Base-by-base conservation (phyloP, 2,113 vertebrate species). In the Acrocephalus arundinaceus region DNA sequence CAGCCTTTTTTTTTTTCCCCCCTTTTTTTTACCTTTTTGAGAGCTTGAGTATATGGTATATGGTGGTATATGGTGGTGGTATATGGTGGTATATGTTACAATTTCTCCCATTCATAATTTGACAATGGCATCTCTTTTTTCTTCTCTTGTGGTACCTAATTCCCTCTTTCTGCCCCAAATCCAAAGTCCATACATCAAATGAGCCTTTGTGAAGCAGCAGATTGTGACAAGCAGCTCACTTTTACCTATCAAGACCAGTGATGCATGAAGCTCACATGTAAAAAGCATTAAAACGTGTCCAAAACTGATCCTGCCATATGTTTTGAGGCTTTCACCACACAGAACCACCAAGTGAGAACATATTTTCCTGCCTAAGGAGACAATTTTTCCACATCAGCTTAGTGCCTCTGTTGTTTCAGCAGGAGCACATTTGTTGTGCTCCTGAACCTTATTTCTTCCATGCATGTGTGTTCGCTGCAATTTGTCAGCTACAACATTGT, bases 281-380 rank as follows among this genome's bases (percentile, higher is more conserved):
- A 89, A 87, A 87, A 83, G 41, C 77, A 68, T 61, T 94, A 93
- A 95, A 97, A 90, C 27, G 8, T 55, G 48, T 94, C 87, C 76
- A 81, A 81, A 94, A 85, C 23, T 63, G 73, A 81, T 93, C 75
- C 79, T 51, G 45, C 86, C 85, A 67, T 92, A 73, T 75, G 83
- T 94, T 89, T 79, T 82, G 70, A 87, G 80, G 77, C 67, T 97
- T 95, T 93, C 65, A 65, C 74, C 77, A 66, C 92, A 83, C 11
- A 15, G 74, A 87, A 52, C 77, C 71, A 93, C 75, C 76, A 85
- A 76, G 41, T 39, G 68, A 93, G 72, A 81, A 79, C 27, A 33
- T 31, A 51, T 59, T 89, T 89, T 84, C 27, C 57, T 54, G 83
- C 66, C 51, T 66, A 46, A 62, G 41, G 65, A 92, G 71, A 52